phyloP scores from a whole-genome alignment of 2,113 vertebrate genomes.

The Thalassoma bifasciatum region DNA sequence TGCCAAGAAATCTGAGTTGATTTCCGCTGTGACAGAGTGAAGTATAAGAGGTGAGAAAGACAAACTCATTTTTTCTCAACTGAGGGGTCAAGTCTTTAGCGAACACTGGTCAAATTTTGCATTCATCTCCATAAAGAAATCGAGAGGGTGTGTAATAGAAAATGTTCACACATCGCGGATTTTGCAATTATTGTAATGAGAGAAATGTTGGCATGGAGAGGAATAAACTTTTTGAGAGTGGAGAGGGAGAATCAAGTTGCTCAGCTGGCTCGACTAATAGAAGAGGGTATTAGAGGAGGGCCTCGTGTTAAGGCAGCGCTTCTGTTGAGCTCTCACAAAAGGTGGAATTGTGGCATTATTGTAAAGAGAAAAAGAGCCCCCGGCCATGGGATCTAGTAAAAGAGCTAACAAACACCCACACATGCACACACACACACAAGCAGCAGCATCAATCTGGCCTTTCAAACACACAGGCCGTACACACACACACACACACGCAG shows the following conservation, averaged over 20 bases:
- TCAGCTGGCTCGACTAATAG: constrained; percentile 23
- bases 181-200: constrained; percentile 21
- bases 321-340: constrained; percentile 40
- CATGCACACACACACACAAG: constrained; percentile 6
- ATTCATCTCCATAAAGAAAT: constrained; percentile 31
- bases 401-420: constrained; percentile 53
- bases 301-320: constrained; percentile 18
- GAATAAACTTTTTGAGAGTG: constrained; percentile 6
- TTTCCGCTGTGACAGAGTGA: background rate
- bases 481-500: constrained; percentile 51
- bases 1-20: background rate
- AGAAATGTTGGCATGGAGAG: constrained; percentile 26
- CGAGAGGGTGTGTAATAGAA: constrained; percentile 9
- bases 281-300: constrained; percentile 40
- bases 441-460: constrained; percentile 16
- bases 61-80: background rate
- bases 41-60: constrained; percentile 1
- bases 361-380: constrained; percentile 45
- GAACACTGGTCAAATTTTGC: background rate
- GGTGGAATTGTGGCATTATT: constrained; percentile 41
- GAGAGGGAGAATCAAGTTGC: constrained; percentile 21
- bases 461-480: constrained; percentile 28
- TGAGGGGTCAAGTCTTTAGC: constrained; percentile 7
- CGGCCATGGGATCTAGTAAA: constrained; percentile 53
- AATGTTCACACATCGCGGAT: background rate